These are phyloP conservation scores for Dendrocincla fuliginosa DNA, from an alignment of 2,797 vertebrate species.

Conservation along the genomic window DNA sequence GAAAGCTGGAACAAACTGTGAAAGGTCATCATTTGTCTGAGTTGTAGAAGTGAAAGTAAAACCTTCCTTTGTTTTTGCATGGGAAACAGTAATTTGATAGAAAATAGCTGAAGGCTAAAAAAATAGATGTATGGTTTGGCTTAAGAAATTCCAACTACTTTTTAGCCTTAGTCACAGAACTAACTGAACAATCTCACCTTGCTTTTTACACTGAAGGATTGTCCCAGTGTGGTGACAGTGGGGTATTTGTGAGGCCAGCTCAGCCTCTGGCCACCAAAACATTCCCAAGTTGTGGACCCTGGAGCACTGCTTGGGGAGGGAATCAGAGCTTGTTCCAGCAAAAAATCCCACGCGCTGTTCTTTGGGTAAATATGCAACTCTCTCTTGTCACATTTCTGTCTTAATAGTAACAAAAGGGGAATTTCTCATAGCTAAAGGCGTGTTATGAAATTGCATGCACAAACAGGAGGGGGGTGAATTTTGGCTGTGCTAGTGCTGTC, in stretches of 20 bases:
- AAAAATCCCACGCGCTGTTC: not conserved
- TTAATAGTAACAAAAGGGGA: not conserved
- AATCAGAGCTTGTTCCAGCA: not conserved
- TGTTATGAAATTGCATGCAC: not conserved
- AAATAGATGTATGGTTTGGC: not conserved
- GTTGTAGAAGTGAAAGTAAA: not conserved
- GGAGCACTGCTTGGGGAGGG: not conserved
- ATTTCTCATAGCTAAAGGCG: not conserved
- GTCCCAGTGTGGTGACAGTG: accelerated
- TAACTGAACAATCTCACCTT: not conserved
- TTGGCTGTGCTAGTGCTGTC: not conserved
- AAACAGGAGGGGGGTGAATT: not conserved
- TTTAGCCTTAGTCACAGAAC: not conserved
- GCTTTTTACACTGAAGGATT: not conserved
- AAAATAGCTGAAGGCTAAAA: not conserved
- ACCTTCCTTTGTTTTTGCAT: not conserved
- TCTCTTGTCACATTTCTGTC: not conserved
- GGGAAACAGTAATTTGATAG: not conserved
- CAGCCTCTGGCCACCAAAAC: not conserved
- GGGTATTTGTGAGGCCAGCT: not conserved
- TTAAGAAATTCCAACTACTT: not conserved
- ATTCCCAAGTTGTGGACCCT: no score
- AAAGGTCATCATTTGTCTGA: not conserved
- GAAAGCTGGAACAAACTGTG: not conserved
- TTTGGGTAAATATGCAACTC: not conserved